Percentiles rank a stretch among this genome's conserved stretches.
These are phyloP conservation scores for Plutomurus gul DNA, from an alignment of 1,140 invertebrate genomes.

Conservation along the genomic window DNA sequence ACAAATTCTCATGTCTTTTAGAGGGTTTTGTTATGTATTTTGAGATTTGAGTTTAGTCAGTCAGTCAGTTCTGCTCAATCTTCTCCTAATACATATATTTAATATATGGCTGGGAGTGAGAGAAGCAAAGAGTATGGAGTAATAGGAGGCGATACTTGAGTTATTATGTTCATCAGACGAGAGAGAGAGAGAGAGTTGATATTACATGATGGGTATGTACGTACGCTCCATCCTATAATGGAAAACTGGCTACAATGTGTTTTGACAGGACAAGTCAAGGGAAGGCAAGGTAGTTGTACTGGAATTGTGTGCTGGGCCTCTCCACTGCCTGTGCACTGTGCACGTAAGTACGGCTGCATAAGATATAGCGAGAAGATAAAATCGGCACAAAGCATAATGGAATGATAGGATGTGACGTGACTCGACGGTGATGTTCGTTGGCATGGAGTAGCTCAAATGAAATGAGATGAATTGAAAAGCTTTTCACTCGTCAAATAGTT, in stretches of 20 bases:
- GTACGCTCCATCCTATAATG: neutral
- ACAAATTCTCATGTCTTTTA: slow-evolving; percentile 24
- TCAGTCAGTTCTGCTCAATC: slow-evolving; percentile 2
- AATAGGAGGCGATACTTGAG: slow-evolving; percentile 5
- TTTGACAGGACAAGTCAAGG: neutral
- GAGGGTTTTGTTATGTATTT: slow-evolving; percentile 6
- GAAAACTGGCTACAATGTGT: slow-evolving; percentile 11
- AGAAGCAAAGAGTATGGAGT: neutral
- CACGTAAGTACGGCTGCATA: too few species aligned
- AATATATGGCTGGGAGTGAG: neutral
- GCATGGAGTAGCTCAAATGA: slow-evolving; percentile 14
- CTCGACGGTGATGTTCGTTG: slow-evolving; percentile 20
- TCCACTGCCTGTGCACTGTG: too few species aligned
- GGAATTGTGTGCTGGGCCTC: too few species aligned
- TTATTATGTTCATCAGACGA: neutral
- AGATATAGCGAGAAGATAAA: neutral
- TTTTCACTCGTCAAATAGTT: neutral
- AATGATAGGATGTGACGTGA: slow-evolving; percentile 20
- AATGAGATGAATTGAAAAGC: slow-evolving; percentile 15
- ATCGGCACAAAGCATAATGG: neutral
- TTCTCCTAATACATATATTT: neutral
- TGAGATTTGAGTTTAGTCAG: neutral
- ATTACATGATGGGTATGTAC: neutral
- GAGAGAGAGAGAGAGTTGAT: slow-evolving; percentile 25
- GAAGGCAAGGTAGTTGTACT: neutral